phyloP scores from a whole-genome alignment of 2,113 vertebrate species.

The Pleuronectes platessa region DNA sequence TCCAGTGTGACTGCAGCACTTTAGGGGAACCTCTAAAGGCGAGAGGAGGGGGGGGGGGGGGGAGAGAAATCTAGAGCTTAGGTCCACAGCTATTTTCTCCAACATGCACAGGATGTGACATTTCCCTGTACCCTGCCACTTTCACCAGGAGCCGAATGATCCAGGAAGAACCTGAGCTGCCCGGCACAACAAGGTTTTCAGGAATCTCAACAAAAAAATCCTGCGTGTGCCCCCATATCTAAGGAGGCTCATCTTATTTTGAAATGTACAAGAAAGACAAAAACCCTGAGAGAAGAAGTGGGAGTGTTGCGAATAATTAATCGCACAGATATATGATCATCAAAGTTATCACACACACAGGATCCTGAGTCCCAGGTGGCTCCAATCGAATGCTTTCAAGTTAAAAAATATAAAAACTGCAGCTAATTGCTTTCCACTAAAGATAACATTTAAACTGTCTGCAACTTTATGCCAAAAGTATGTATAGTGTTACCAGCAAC shows the following conservation, averaged over 20 bases:
- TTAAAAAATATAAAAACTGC: background rate
- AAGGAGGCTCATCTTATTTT: conserved; percentile 19
- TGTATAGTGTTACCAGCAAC: background rate
- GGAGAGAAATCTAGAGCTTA: conserved; percentile 31
- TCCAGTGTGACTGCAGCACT: conserved; percentile 57
- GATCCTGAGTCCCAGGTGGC: background rate
- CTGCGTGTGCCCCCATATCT: background rate
- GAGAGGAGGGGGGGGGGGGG: background rate
- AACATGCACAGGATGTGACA: conserved; percentile 49
- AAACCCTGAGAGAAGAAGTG: conserved; percentile 4
- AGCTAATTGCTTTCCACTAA: background rate
- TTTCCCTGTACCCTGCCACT: conserved; percentile 37
- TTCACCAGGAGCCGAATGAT: conserved; percentile 35
- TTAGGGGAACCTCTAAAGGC: conserved; percentile 20
- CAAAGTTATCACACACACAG: background rate
- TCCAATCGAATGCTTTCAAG: conserved; percentile 21
- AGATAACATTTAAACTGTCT: background rate
- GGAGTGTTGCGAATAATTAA: conserved; percentile 11
- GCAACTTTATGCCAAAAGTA: background rate
- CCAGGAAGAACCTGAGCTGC: conserved; percentile 24
- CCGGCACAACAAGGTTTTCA: conserved; percentile 7
- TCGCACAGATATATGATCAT: background rate
- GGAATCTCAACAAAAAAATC: background rate
- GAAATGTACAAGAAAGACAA: background rate
- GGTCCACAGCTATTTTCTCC: conserved; percentile 49